These are phyloP conservation scores for Rhynchophorus ferrugineus DNA, from an alignment of 1,140 invertebrate genomes.

Conservation along the genomic window DNA sequence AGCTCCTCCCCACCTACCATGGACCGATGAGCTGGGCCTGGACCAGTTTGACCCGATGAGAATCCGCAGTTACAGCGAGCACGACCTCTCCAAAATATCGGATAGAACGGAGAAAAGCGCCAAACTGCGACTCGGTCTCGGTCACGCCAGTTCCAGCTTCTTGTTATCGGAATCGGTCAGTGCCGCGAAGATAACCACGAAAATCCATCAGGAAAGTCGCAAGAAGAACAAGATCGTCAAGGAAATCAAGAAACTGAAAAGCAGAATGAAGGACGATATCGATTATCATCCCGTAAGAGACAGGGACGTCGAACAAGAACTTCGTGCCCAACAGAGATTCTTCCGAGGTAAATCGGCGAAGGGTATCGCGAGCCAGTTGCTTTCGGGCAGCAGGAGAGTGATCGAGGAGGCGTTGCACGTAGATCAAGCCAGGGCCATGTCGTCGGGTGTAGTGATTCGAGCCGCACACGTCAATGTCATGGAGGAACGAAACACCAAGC, in stretches of 20 bases:
- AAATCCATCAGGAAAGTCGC: constrained; percentile 26
- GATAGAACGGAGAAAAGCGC: constrained; percentile 56
- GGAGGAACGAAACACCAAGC: constrained; percentile 38
- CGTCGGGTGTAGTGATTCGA: constrained; percentile 22
- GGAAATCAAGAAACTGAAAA: constrained; percentile 33
- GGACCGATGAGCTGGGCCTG: constrained; percentile 61
- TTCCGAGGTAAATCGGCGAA: constrained; percentile 65
- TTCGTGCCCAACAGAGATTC: constrained; percentile 46
- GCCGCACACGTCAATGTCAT: constrained; percentile 41
- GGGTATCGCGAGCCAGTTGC: constrained; percentile 58
- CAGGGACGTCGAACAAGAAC: constrained; percentile 29
- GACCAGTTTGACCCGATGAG: constrained; percentile 45
- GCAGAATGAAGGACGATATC: constrained; percentile 33
- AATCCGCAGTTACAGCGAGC: constrained; percentile 46
- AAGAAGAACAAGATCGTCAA: constrained; percentile 30
- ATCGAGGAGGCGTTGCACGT: constrained; percentile 43
- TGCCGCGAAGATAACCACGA: constrained; percentile 29
- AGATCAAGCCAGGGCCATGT: constrained; percentile 42
- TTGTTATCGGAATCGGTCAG: constrained; percentile 30
- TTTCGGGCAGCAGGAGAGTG: constrained; percentile 51
- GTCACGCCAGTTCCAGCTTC: constrained; percentile 33
- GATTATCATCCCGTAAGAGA: constrained; percentile 31
- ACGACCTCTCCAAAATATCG: constrained; percentile 56
- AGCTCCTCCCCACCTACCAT: constrained; percentile 60
- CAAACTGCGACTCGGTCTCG: constrained; percentile 53